These are phyloP conservation scores for Ramphastos sulfuratus DNA, from an alignment of 2,113 vertebrate species.

Conservation along the genomic window DNA sequence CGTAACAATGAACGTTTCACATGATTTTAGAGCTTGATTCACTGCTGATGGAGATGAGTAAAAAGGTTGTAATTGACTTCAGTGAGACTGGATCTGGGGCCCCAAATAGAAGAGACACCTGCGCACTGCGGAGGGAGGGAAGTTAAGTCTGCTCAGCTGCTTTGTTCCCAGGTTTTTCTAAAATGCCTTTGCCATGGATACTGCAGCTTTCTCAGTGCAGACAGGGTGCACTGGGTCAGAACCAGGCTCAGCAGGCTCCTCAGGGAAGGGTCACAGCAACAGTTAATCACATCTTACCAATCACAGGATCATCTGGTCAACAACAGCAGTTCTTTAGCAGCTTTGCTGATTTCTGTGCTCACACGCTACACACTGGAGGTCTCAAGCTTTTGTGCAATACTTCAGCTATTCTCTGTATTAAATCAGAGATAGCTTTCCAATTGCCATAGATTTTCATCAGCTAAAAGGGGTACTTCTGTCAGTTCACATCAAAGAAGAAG, in stretches of 20 bases:
- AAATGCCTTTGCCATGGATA: constrained; percentile 40
- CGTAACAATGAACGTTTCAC: not conserved
- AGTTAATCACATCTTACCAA: not conserved
- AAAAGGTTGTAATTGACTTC: not conserved
- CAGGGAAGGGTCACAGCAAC: not conserved
- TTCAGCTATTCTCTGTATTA: not conserved
- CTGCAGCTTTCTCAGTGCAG: not conserved
- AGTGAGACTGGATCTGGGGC: not conserved
- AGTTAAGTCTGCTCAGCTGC: not conserved
- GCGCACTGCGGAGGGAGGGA: not conserved
- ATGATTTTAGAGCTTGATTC: not conserved
- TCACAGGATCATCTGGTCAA: not conserved
- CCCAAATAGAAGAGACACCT: not conserved
- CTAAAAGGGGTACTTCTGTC: not conserved
- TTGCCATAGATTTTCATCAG: not conserved
- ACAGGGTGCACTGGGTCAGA: not conserved
- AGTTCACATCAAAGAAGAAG: not conserved
- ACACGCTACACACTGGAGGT: too few relatives aligned
- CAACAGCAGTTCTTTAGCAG: not conserved
- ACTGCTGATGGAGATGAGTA: not conserved
- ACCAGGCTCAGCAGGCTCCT: not conserved
- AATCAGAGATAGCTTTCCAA: not conserved
- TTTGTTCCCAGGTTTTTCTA: not conserved
- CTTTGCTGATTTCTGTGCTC: not conserved
- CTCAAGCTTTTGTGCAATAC: not conserved